Evolutionary conservation across 2,888 invertebrate genomes (phyloP), one percentile per base, ranked within the genome.

Genomic region (Lithophane leautieri): DNA sequence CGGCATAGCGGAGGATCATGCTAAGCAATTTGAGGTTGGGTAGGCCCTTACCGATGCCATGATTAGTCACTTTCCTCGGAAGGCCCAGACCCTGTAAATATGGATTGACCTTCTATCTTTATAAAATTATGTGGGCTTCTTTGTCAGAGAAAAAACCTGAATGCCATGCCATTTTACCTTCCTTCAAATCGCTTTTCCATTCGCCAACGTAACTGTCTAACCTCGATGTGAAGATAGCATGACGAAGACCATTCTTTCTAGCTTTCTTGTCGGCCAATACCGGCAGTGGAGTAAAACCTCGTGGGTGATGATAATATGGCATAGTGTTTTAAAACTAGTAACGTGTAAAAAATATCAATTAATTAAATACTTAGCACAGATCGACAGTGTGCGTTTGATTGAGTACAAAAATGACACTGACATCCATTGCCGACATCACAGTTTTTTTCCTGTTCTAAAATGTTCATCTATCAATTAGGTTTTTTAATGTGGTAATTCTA

Each of bases 181-280:
- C 92, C 86, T 95, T 96, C 42, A 91, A 89, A 88, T 97, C 97
- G 56, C 94, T 90, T 78, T 95, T 96, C 97, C 97, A 98, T 60
- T 97, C 97, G 0, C 98, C 98, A 70, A 95, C 94, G 83, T 97
- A 97, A 88, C 92, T 96, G 89, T 96, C 96, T 28, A 95, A 94
- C 63, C 93, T 92, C 0, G 96, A 94, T 28, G 96, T 97, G 85
- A 97, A 97, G 87, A 97, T 95, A 0, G 97, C 92, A 85, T 97
- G 96, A 70, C 97, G 96, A 40, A 97, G 88, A 19, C 97, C 97
- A 88, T 97, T 97, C 90, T 97, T 97, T 7, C 95, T 90, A 4
- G 97, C 91, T 78, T 91, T 92, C 86, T 94, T 95, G 84, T 97
- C 96, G 2, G 97, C 93, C 79, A 91, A 82, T 84, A 90, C 85